A percentile compares a stretch with the other conserved stretches of the same genome.
These are phyloP conservation scores for Trimorus sp. DNA, from an alignment of 2,888 invertebrate species.

Conservation along the genomic window DNA sequence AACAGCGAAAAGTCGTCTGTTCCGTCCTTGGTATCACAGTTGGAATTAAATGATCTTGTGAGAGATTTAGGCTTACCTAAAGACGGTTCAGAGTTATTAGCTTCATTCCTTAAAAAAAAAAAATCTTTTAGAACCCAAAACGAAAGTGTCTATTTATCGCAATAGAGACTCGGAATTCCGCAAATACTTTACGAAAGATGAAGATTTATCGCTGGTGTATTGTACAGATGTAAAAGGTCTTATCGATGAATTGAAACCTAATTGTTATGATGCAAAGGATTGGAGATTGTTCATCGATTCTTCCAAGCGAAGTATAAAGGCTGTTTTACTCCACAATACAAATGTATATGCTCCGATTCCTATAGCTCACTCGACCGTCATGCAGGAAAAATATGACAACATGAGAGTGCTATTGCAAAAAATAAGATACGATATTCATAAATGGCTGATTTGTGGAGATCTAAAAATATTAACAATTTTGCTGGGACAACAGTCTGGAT, in stretches of 20 bases:
- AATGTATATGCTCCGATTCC: constrained; percentile 61
- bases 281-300: constrained; percentile 62
- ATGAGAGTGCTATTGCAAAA: constrained; percentile 5
- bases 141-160: constrained; percentile 38
- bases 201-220: constrained; percentile 41
- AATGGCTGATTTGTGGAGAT: constrained; percentile 65
- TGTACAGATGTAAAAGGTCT: constrained; percentile 50
- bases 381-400: constrained; percentile 69
- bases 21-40: constrained; percentile 5
- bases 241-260: constrained; percentile 40
- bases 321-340: constrained; percentile 69
- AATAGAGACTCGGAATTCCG: constrained; percentile 39
- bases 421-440: constrained; percentile 26
- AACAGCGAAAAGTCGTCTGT: constrained; percentile 6
- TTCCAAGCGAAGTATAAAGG: constrained; percentile 53
- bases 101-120: constrained; percentile 56
- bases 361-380: constrained; percentile 69
- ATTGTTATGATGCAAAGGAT: constrained; percentile 61
- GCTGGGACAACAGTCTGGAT: constrained; percentile 30
- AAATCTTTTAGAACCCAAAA: constrained; percentile 44
- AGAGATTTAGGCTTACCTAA: constrained; percentile 27
- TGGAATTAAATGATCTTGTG: constrained; percentile 28
- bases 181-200: constrained; percentile 46
- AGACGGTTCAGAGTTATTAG: constrained; percentile 29
- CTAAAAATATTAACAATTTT: constrained; percentile 48